Evolutionary conservation across 1,140 invertebrate species (phyloP), one percentile per base, ranked within the genome.

Genomic region (Trinorchestia longiramus): DNA sequence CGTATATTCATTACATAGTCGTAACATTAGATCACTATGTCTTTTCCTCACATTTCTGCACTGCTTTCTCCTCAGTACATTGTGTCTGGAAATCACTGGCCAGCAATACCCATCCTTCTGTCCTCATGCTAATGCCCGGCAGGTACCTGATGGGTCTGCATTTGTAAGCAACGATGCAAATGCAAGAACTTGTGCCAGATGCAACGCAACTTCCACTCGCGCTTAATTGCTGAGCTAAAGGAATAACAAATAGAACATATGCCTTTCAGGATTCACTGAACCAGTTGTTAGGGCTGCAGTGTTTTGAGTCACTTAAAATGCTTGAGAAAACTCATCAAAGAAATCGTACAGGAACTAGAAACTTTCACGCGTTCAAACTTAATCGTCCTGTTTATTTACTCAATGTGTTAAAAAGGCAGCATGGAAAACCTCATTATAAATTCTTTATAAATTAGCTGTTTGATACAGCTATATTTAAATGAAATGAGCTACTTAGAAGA

Each of bases 141-240:
- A 77, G 62, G 62, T 36, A 77, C 15, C 62, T 77, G 62, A 77
- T 77, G 62, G 62, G 28, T 1, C 28, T 77, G 62, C 62, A 77
- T 77, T 77, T 77, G 62, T 77, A 77, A 77, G 62, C 62, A 36
- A 77, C 62, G 62, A 77, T 77, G 62, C 62, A 77, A 77, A 77
- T 77, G 62, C 62, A 77, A 77, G 62, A 77, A 77, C 62, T 77
- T 77, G 62, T 36, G 62, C 62, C 62, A 77, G 62, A 77, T 77
- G 62, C 62, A 77, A 77, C 62, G 8, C 62, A 77, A 28, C 62
- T 77, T 77, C 62, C 62, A 77, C 62, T 77, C 62, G 15, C 62
- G 15, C 62, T 77, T 77, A 77, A 77, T 77, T 77, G 62, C 62
- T 77, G 15, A 36, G 62, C 62, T 77, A 77, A 77, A 77, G 62